Evolutionary conservation across 2,797 vertebrate species (phyloP).

Genomic region (Sebastiscus tertius): DNA sequence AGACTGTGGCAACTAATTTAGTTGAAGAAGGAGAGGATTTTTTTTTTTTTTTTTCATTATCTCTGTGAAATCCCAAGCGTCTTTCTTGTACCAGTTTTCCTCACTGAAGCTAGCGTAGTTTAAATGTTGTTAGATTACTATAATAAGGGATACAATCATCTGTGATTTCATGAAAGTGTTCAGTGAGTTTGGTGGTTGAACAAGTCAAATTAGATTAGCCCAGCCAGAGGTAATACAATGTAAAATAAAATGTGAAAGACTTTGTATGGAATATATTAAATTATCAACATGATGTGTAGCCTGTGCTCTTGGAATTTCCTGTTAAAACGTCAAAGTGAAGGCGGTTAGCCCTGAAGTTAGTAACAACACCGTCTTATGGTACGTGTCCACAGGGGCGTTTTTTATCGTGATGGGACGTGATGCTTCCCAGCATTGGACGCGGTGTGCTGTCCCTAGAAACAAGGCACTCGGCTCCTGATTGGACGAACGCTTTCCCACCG

Average conservation of each 20-base stretch:
- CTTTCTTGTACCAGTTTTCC: conserved; percentile 1
- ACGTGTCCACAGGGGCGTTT: too few relatives aligned
- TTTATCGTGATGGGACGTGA: too few relatives aligned
- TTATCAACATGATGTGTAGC: too few relatives aligned
- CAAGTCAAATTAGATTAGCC: neutral
- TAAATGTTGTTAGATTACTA: neutral
- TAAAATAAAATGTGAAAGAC: neutral
- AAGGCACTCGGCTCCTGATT: too few relatives aligned
- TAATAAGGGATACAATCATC: neutral
- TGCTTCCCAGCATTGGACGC: too few relatives aligned
- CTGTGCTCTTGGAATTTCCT: too few relatives aligned
- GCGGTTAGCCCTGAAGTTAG: too few relatives aligned
- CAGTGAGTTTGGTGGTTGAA: neutral
- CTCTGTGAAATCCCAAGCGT: neutral
- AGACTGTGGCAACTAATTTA: neutral
- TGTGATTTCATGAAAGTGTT: neutral
- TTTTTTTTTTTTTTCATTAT: neutral
- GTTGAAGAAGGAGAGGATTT: neutral
- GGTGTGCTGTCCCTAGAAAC: too few relatives aligned
- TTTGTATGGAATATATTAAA: too few relatives aligned
- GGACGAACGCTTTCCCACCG: too few relatives aligned
- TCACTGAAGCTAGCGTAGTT: neutral
- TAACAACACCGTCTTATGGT: too few relatives aligned
- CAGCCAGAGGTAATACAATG: neutral
- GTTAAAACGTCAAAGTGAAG: too few relatives aligned